Evolutionary conservation across 2,888 invertebrate species (phyloP), one percentile per base, ranked within the genome.

Genomic region (Brenthis hecate): DNA sequence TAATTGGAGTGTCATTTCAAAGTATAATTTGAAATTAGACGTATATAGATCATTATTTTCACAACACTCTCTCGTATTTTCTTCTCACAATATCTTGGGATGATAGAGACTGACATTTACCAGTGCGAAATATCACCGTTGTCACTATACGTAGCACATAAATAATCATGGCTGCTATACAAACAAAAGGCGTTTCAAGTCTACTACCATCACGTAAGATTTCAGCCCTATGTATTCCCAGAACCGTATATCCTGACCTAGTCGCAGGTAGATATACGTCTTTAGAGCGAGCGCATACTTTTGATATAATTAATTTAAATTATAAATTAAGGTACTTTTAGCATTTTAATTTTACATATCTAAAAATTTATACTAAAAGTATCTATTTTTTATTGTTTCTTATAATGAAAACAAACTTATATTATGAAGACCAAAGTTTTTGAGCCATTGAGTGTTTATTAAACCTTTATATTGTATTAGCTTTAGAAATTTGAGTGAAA

Each of bases 211-310:
- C 75, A 76, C 76, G 77, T 79, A 81, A 83, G 81, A 83, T 80
- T 81, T 78, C 79, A 83, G 79, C 76, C 76, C 76, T 78, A 76
- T 73, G 79, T 84, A 84, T 85, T 83, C 82, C 80, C 76, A 73
- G 68, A 64, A 80, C 80, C 80, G 80, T 81, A 81, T 82, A 81
- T 82, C 82, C 83, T 77, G 79, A 75, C 78, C 78, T 77, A 75
- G 70, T 74, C 68, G 69, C 77, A 80, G 80, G 80, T 81, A 81
- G 79, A 80, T 65, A 80, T 65, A 48, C 47, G 55, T 58, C 58
- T 61, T 51, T 65, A 65, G 47, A 63, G 51, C 43, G n/a, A 50
- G 53, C 43, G 28, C 56, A 68, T 51, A 68, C 65, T n/a, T 48
- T 43, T 43, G 36, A 11, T 43, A 11, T 11, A 43, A 43, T 43